These are phyloP conservation scores for Indicator indicator DNA, from an alignment of 2,113 vertebrate species.

Conservation along the genomic window DNA sequence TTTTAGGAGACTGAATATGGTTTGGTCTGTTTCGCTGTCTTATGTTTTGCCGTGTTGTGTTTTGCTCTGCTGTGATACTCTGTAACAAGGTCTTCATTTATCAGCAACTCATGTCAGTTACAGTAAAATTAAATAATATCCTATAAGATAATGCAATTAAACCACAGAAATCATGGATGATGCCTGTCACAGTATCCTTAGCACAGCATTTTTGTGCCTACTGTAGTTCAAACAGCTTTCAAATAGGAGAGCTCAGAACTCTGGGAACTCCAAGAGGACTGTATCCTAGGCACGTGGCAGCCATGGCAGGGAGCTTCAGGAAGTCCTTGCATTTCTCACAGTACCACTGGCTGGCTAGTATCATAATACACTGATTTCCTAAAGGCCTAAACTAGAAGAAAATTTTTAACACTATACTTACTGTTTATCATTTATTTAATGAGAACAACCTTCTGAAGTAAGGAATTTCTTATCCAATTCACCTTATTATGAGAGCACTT, in stretches of 20 bases:
- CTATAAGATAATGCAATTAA: not conserved
- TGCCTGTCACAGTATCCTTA: not conserved
- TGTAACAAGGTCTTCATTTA: not conserved
- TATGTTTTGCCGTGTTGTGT: not conserved
- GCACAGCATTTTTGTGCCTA: not conserved
- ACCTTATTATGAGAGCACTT: not conserved
- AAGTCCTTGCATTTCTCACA: not conserved
- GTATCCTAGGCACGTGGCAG: rapidly evolving
- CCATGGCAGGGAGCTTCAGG: not conserved
- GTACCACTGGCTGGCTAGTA: not conserved
- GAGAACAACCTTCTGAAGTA: not conserved
- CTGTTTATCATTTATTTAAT: not conserved
- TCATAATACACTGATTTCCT: not conserved
- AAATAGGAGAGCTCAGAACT: not conserved
- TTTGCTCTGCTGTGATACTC: not conserved
- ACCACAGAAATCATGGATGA: not conserved
- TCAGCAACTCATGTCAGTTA: not conserved
- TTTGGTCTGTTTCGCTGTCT: not conserved
- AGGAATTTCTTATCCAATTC: not conserved
- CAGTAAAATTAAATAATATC: not conserved
- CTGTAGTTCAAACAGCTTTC: not conserved
- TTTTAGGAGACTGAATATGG: not conserved
- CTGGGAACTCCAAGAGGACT: not conserved
- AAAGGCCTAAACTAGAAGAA: not conserved
- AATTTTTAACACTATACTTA: not conserved